Evolutionary conservation across 2,113 vertebrate species (phyloP).

Genomic region (Oncorhynchus tshawytscha): DNA sequence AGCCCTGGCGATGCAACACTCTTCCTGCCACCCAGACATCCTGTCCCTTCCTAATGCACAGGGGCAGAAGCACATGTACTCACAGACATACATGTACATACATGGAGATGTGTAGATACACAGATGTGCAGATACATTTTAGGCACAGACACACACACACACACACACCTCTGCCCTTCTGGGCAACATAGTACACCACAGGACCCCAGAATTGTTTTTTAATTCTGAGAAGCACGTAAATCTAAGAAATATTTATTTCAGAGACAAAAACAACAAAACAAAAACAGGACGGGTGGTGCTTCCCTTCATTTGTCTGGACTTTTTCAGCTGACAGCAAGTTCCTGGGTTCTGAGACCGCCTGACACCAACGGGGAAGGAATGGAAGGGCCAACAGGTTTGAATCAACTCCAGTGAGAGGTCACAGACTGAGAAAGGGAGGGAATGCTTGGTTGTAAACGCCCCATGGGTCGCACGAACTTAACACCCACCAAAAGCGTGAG

Average conservation of each 20-base stretch:
- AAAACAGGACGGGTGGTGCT: not conserved
- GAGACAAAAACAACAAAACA: not conserved
- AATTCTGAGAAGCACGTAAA: too few relatives aligned
- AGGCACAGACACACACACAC: not conserved
- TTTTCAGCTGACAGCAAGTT: not conserved
- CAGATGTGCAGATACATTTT: slow-evolving; percentile 1
- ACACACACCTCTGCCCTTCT: not conserved
- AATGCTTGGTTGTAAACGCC: not conserved
- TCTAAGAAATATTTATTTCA: not conserved
- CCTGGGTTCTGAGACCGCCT: not conserved
- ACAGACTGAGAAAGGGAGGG: not conserved
- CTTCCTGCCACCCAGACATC: not conserved
- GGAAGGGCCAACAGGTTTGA: not conserved
- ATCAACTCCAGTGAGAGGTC: not conserved
- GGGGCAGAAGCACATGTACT: not conserved
- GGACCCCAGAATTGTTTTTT: too few relatives aligned
- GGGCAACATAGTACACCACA: not conserved
- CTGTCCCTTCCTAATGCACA: not conserved
- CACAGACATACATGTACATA: slow-evolving; percentile 8
- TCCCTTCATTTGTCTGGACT: not conserved
- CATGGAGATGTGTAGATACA: slow-evolving; percentile 1
- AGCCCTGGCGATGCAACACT: not conserved
- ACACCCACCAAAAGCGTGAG: too few relatives aligned
- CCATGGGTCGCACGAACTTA: not conserved
- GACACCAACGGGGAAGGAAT: not conserved